These are phyloP conservation scores for Gari tellinella DNA, from an alignment of 2,888 invertebrate species.

Conservation along the genomic window DNA sequence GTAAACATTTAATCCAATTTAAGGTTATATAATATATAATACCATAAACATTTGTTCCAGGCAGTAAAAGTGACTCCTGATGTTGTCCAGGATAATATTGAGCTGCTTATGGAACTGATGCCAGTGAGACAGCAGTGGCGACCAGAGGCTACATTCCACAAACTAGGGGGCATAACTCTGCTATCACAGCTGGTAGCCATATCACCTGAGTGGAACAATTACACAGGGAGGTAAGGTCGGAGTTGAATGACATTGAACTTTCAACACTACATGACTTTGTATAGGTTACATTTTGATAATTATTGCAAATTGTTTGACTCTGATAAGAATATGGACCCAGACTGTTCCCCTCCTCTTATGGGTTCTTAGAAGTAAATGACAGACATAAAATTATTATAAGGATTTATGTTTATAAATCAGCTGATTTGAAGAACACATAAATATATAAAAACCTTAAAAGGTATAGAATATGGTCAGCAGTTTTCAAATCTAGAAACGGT, in stretches of 20 bases:
- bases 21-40: too few relatives aligned
- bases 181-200: constrained; percentile 94
- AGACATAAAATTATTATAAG: too few relatives aligned
- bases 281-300: too few relatives aligned
- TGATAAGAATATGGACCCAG: too few relatives aligned
- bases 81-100: constrained; percentile 94
- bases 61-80: constrained; percentile 89
- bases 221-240: constrained; percentile 88
- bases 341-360: too few relatives aligned
- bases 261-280: too few relatives aligned
- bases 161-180: constrained; percentile 91
- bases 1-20: neutral
- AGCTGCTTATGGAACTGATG: constrained; percentile 91
- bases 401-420: too few relatives aligned
- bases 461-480: too few relatives aligned
- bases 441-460: too few relatives aligned
- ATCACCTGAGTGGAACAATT: constrained; percentile 94
- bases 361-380: too few relatives aligned
- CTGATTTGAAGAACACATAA: too few relatives aligned
- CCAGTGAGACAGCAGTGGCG: constrained; percentile 93
- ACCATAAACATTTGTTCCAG: constrained; percentile 73
- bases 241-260: neutral
- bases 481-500: too few relatives aligned
- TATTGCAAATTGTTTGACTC: neutral
- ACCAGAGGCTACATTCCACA: constrained; percentile 94